Conservation (phyloP, 1,140 invertebrate genomes). For the Drosophila orena region DNA sequence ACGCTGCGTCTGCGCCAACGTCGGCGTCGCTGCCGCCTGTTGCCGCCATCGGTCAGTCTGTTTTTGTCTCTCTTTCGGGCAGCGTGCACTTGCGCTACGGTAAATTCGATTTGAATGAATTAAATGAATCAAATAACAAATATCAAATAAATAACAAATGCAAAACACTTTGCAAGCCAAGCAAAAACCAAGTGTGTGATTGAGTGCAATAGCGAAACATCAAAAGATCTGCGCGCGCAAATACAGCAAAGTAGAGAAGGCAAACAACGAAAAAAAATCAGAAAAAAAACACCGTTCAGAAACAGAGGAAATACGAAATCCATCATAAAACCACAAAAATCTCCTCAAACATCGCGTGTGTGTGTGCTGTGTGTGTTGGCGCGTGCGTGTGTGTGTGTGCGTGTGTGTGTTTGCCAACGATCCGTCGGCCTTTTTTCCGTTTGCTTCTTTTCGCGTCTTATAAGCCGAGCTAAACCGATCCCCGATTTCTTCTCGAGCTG, state of each 20-base stretch:
- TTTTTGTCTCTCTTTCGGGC: conserved; percentile 73
- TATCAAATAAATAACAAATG: conserved; percentile 26
- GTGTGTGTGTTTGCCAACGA: conserved; percentile 32
- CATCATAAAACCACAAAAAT: conserved; percentile 76
- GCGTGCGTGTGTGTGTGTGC: conserved; percentile 35
- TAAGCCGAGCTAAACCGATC: conserved; percentile 71
- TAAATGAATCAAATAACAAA: conserved; percentile 25
- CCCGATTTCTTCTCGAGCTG: conserved; percentile 42
- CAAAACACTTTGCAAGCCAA: conserved; percentile 12
- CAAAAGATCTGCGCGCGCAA: background rate
- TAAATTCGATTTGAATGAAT: conserved; percentile 55
- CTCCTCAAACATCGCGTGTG: conserved; percentile 67
- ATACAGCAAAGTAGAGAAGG: background rate
- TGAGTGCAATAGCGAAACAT: conserved; percentile 36
- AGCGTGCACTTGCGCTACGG: conserved; percentile 42
- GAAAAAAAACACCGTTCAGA: conserved; percentile 27
- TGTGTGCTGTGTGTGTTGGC: conserved; percentile 25
- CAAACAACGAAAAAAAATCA: too few species aligned
- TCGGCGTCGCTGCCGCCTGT: conserved; percentile 46
- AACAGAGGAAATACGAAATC: conserved; percentile 26
- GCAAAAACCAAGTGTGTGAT: conserved; percentile 39
- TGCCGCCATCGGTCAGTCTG: conserved; percentile 54
- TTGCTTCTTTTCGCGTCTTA: conserved; percentile 66
- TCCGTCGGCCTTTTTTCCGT: conserved; percentile 63
- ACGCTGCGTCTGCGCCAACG: conserved; percentile 16